Percentiles rank a stretch among this genome's conserved stretches.
These are phyloP conservation scores for Fistularia commersonii DNA, from an alignment of 2,797 vertebrate species.

Conservation along the genomic window DNA sequence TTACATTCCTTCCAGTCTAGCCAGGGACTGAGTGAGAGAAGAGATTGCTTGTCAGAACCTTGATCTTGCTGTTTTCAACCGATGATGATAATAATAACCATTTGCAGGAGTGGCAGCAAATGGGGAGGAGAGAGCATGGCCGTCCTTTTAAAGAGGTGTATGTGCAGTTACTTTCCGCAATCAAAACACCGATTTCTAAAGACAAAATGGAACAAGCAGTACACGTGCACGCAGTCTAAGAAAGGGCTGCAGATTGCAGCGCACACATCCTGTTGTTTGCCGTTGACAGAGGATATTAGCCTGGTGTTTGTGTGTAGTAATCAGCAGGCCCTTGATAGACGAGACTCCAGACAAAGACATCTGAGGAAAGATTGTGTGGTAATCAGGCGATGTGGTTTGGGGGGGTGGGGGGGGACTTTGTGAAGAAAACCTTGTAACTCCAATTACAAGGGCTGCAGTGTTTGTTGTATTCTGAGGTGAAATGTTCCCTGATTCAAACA, in stretches of 20 bases:
- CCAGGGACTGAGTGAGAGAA: slow-evolving; percentile 29
- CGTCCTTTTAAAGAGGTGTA: slow-evolving; percentile 61
- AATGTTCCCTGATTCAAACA: neutral
- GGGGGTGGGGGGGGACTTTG: slow-evolving; percentile 13
- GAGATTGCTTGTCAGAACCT: slow-evolving; percentile 72
- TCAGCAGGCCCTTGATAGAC: slow-evolving; percentile 60
- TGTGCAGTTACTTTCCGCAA: slow-evolving; percentile 72
- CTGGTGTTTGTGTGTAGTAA: slow-evolving; percentile 70
- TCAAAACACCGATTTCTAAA: slow-evolving; percentile 72
- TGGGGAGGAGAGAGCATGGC: slow-evolving; percentile 48
- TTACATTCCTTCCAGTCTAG: slow-evolving; percentile 50
- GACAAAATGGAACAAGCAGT: slow-evolving; percentile 33
- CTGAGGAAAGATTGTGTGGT: slow-evolving; percentile 52
- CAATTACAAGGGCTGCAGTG: slow-evolving; percentile 15
- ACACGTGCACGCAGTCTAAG: slow-evolving; percentile 1
- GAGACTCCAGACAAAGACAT: slow-evolving; percentile 49
- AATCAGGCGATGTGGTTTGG: slow-evolving; percentile 62
- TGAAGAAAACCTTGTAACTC: slow-evolving; percentile 27
- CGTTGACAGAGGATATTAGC: slow-evolving; percentile 60
- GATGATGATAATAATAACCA: slow-evolving; percentile 78
- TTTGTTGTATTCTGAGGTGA: neutral
- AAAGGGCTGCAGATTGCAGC: slow-evolving; percentile 41
- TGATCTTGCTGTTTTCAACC: slow-evolving; percentile 70
- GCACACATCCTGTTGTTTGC: slow-evolving; percentile 67
- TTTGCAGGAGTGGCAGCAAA: slow-evolving; percentile 69